Evolutionary conservation across 2,797 vertebrate species (phyloP).

Genomic region (Salarias fasciatus): DNA sequence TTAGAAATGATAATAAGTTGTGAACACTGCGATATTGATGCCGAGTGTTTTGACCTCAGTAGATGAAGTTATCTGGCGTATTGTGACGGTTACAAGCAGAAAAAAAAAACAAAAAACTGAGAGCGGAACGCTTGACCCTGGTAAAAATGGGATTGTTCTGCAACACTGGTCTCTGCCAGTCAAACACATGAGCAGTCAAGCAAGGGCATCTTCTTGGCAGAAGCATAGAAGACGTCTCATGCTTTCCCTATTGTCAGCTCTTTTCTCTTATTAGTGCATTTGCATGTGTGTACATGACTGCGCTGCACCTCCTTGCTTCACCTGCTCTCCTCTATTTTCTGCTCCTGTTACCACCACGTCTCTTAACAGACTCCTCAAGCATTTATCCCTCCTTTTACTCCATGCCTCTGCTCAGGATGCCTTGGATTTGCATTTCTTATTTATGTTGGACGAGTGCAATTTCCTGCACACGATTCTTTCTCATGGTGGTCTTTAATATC

Average conservation of each 20-base stretch:
- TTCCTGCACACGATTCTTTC: conserved; percentile 19
- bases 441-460: conserved; percentile 45
- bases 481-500: conserved; percentile 1
- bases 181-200: conserved; percentile 56
- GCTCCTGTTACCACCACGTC: conserved; percentile 9
- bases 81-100: conserved; percentile 12
- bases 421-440: conserved; percentile 40
- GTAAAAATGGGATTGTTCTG: conserved; percentile 47
- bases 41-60: conserved; percentile 7
- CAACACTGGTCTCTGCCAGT: conserved; percentile 48
- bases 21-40: conserved; percentile 4
- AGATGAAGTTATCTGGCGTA: conserved; percentile 23
- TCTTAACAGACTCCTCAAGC: conserved; percentile 15
- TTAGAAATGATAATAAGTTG: neutral
- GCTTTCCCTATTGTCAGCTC: conserved; percentile 29
- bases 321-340: conserved; percentile 11
- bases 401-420: conserved; percentile 11
- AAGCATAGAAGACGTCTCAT: conserved; percentile 42
- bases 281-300: conserved; percentile 19
- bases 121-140: conserved; percentile 43
- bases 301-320: conserved; percentile 12
- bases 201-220: conserved; percentile 53
- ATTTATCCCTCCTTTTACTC: conserved; percentile 23
- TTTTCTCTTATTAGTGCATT: conserved; percentile 35
- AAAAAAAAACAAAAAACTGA: conserved; percentile 22